A percentile compares a stretch with the other conserved stretches of the same genome.
Conservation (phyloP, 2,113 vertebrate genomes). For the Crypturellus undulatus region DNA sequence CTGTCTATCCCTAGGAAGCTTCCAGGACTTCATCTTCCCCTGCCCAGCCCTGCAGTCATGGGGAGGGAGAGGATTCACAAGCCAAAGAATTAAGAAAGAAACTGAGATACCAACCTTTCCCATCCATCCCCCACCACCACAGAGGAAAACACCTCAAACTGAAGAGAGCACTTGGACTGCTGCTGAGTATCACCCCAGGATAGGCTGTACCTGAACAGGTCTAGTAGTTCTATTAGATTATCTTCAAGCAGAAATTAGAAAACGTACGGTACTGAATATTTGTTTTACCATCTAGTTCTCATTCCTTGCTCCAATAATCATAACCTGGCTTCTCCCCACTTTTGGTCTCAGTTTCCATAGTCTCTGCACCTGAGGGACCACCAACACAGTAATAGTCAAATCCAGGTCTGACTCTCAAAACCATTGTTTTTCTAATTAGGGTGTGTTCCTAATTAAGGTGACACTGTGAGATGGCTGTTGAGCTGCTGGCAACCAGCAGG, state of each 20-base stretch:
- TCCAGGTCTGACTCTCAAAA: not conserved
- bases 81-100: not conserved
- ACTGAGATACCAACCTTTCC: not conserved
- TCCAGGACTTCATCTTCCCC: slow-evolving; percentile 30
- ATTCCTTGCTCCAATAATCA: not conserved
- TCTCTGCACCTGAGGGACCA: not conserved
- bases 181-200: not conserved
- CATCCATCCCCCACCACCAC: not conserved
- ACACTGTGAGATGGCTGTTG: not conserved
- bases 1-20: not conserved
- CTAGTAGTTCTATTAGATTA: not conserved
- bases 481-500: not conserved
- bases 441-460: not conserved
- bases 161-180: rapidly evolving
- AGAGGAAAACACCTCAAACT: not conserved
- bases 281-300: not conserved
- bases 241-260: not conserved
- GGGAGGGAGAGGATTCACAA: not conserved
- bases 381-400: not conserved
- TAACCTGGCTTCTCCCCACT: not conserved
- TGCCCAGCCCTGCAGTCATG: not conserved
- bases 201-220: not conserved
- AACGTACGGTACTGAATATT: not conserved
- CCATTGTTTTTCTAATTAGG: not conserved
- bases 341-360: not conserved